Conservation (phyloP, 2,888 invertebrate genomes). For the Ceriagrion tenellum region DNA sequence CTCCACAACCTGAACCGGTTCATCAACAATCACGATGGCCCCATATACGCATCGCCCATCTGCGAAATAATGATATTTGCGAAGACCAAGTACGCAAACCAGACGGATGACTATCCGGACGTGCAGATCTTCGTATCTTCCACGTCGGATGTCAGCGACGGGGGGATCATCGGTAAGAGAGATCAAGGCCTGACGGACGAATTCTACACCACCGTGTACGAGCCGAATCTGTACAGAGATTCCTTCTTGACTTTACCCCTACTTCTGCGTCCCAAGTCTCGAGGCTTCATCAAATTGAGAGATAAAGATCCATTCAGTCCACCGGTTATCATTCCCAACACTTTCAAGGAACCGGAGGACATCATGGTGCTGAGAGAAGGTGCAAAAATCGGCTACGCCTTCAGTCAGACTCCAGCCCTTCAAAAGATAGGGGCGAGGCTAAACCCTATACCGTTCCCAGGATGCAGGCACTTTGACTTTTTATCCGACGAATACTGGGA, state of each 20-base stretch:
- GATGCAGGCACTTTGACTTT: slow-evolving; percentile 83
- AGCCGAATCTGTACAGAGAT: slow-evolving; percentile 85
- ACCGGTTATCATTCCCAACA: slow-evolving; percentile 94
- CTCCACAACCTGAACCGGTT: slow-evolving; percentile 83
- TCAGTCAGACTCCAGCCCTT: slow-evolving; percentile 89
- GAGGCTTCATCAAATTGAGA: slow-evolving; percentile 84
- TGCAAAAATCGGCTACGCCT: slow-evolving; percentile 89
- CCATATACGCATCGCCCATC: slow-evolving; percentile 87
- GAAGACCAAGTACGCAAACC: slow-evolving; percentile 86
- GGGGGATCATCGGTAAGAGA: slow-evolving; percentile 86
- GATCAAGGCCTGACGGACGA: slow-evolving; percentile 85
- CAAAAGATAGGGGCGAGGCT: slow-evolving; percentile 86
- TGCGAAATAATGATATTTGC: slow-evolving; percentile 89
- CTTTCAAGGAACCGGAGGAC: slow-evolving; percentile 90
- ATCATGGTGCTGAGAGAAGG: slow-evolving; percentile 90
- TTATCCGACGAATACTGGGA: slow-evolving; percentile 88
- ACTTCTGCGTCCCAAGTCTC: slow-evolving; percentile 86
- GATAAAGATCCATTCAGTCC: slow-evolving; percentile 85
- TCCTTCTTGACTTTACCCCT: slow-evolving; percentile 85
- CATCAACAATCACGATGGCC: slow-evolving; percentile 81
- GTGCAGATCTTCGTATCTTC: slow-evolving; percentile 88
- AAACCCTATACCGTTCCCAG: slow-evolving; percentile 87
- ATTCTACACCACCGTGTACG: slow-evolving; percentile 85
- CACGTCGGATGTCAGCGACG: slow-evolving; percentile 88
- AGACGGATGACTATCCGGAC: slow-evolving; percentile 87